These are phyloP conservation scores for Macrostomum lignano DNA, from an alignment of 1,140 invertebrate genomes.

Conservation along the genomic window DNA sequence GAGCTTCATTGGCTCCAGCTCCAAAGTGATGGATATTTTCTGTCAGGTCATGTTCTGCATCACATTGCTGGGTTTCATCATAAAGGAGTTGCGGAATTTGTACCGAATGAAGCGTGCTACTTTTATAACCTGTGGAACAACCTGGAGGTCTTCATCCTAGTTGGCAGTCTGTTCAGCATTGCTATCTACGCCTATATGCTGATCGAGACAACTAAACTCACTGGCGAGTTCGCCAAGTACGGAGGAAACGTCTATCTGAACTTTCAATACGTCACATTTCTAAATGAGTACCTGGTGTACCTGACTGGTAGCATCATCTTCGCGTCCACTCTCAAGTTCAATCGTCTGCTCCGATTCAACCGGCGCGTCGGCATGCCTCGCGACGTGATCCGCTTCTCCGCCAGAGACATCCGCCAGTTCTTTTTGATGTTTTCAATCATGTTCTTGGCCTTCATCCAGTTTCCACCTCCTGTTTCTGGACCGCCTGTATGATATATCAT, in stretches of 20 bases:
- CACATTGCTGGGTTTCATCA: conserved; percentile 31
- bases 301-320: conserved; percentile 30
- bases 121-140: conserved; percentile 29
- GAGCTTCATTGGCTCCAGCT: conserved; percentile 13
- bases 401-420: conserved; percentile 20
- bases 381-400: conserved; percentile 16
- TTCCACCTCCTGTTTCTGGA: conserved; percentile 31
- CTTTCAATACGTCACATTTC: conserved; percentile 27
- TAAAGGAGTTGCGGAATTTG: conserved; percentile 18
- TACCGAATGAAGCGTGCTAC: conserved; percentile 13
- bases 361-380: conserved; percentile 27
- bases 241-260: conserved; percentile 31
- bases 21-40: conserved; percentile 15
- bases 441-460: conserved; percentile 22
- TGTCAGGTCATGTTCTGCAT: conserved; percentile 15
- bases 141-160: conserved; percentile 24
- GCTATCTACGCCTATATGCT: conserved; percentile 25
- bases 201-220: conserved; percentile 17
- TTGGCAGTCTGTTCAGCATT: conserved; percentile 20
- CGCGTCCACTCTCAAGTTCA: conserved; percentile 31
- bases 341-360: conserved; percentile 32
- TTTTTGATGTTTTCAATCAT: conserved; percentile 24
- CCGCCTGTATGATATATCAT: conserved; percentile 25
- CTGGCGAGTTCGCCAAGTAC: conserved; percentile 23
- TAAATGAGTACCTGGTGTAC: conserved; percentile 29